phyloP scores from a whole-genome alignment of 2,113 vertebrate species.

The Sturnus vulgaris region DNA sequence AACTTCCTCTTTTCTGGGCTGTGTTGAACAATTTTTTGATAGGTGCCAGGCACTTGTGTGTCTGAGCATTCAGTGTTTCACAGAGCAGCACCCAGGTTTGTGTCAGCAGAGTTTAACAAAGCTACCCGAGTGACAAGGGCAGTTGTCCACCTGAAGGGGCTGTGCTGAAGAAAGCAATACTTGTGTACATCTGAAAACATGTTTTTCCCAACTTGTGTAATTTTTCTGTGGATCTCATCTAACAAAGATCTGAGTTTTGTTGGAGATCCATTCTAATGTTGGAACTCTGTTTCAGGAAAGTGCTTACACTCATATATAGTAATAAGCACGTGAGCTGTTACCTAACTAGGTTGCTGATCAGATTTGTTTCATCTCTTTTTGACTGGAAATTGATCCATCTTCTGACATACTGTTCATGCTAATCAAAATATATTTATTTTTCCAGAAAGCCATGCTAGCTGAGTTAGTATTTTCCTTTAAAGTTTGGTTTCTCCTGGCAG shows the following conservation, averaged over 20 bases:
- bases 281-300: neutral
- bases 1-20: neutral
- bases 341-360: neutral
- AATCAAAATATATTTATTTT: neutral
- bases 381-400: neutral
- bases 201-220: neutral
- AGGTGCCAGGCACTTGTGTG: neutral
- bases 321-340: neutral
- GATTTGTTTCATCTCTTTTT: neutral
- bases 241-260: neutral
- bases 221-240: neutral
- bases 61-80: neutral
- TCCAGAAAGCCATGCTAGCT: neutral
- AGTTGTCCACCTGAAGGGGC: neutral
- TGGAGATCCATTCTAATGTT: neutral
- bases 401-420: neutral
- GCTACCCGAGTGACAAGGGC: neutral
- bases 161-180: neutral
- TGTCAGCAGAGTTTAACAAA: neutral
- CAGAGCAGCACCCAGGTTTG: neutral
- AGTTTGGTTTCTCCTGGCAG: neutral
- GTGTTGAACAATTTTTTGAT: neutral
- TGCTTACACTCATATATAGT: neutral
- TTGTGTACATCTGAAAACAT: neutral
- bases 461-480: neutral